Conservation (phyloP, 92 coral and sea anemone genomes). For the Phenganax stokvisi region DNA sequence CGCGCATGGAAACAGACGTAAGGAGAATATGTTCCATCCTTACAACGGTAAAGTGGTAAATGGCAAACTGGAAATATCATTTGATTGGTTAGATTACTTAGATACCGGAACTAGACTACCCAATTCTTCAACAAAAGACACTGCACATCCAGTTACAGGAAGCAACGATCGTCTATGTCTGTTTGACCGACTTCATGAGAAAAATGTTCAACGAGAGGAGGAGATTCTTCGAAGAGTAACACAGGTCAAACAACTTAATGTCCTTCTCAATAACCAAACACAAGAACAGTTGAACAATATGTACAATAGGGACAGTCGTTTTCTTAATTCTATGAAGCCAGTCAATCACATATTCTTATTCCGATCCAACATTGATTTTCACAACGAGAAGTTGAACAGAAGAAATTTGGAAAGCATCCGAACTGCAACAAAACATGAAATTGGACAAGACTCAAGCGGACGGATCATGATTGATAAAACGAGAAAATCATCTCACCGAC, state of each 20-base stretch:
- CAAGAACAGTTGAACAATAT: conserved; percentile 53
- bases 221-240: conserved; percentile 46
- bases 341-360: conserved; percentile 43
- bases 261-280: conserved; percentile 46
- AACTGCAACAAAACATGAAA: neutral
- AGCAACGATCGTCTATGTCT: conserved; percentile 46
- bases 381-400: conserved; percentile 35
- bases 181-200: conserved; percentile 55
- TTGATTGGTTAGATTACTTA: conserved; percentile 44
- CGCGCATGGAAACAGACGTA: conserved; percentile 21
- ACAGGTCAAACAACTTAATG: conserved; percentile 42
- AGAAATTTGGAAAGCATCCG: neutral
- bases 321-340: conserved; percentile 51
- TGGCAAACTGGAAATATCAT: conserved; percentile 33
- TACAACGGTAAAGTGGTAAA: conserved; percentile 47
- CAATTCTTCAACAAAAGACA: neutral
- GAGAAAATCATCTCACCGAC: neutral
- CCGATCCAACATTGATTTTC: conserved; percentile 48
- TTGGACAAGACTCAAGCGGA: conserved; percentile 37
- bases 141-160: conserved; percentile 48
- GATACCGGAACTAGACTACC: neutral
- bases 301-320: conserved; percentile 43
- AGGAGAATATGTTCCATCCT: conserved; percentile 43
- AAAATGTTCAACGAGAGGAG: conserved; percentile 43
- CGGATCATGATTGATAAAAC: conserved; percentile 35